These are phyloP conservation scores for Anorthoa munda DNA, from an alignment of 2,888 invertebrate species.

Conservation along the genomic window DNA sequence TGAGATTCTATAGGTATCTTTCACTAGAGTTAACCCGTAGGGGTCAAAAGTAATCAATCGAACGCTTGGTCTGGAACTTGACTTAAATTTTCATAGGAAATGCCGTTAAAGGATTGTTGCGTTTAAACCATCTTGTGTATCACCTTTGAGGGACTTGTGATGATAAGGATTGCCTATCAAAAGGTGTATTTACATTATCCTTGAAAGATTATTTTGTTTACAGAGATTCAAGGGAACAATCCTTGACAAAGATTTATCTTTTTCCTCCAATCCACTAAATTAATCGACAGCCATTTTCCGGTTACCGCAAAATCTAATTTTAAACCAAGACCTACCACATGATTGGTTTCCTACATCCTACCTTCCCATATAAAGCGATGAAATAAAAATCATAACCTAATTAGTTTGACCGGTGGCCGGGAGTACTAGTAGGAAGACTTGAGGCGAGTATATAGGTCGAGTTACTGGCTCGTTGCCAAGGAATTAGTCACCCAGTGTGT, in stretches of 20 bases:
- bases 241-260: not conserved
- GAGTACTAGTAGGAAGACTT: constrained; percentile 83
- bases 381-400: constrained; percentile 80
- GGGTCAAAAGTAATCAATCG: not conserved
- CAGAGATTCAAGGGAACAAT: not conserved
- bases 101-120: not conserved
- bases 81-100: not conserved
- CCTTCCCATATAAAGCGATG: constrained; percentile 73
- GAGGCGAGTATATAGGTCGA: constrained; percentile 87
- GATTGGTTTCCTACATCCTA: constrained; percentile 19
- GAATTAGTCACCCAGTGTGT: constrained; percentile 83
- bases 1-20: not conserved
- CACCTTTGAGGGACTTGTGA: not conserved
- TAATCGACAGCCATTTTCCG: not conserved
- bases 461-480: constrained; percentile 84
- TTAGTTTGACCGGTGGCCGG: constrained; percentile 77
- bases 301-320: not conserved
- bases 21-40: not conserved
- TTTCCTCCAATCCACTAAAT: not conserved
- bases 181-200: too few species aligned
- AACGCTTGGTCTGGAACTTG: not conserved
- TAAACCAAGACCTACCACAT: constrained; percentile 6
- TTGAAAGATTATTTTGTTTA: not conserved
- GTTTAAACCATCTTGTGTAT: not conserved
- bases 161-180: not conserved